phyloP scores from a whole-genome alignment of 2,113 vertebrate genomes.

The Eretmochelys imbricata region DNA sequence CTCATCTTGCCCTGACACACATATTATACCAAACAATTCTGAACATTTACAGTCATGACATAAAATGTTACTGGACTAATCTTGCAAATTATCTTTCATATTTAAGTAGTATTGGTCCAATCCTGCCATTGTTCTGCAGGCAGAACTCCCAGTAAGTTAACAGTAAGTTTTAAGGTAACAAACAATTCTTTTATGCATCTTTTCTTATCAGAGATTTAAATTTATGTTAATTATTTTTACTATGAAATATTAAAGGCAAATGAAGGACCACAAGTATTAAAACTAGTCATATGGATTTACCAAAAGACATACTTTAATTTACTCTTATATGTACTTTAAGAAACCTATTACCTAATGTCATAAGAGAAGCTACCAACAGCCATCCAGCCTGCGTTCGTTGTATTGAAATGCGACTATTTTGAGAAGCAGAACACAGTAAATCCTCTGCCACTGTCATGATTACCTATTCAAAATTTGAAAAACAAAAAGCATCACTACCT shows the following conservation, averaged over 20 bases:
- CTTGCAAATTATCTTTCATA: neutral
- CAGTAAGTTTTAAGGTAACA: neutral
- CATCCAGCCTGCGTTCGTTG: slow-evolving; percentile 92
- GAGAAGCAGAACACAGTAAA: slow-evolving; percentile 89
- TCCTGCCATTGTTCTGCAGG: neutral
- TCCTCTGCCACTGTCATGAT: slow-evolving; percentile 90
- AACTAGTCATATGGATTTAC: neutral
- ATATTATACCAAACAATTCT: neutral
- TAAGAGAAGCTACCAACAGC: slow-evolving; percentile 89
- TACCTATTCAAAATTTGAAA: slow-evolving; percentile 77
- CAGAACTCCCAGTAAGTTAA: neutral
- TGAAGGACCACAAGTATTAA: neutral
- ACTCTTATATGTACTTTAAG: neutral
- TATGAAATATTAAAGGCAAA: neutral
- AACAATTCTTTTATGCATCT: neutral
- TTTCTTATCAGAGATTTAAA: neutral
- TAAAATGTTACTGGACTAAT: neutral
- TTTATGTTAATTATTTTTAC: neutral
- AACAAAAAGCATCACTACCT: slow-evolving; percentile 27
- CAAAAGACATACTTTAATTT: neutral
- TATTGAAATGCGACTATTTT: slow-evolving; percentile 90
- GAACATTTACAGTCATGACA: neutral
- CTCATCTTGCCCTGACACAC: neutral
- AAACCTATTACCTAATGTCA: slow-evolving; percentile 86
- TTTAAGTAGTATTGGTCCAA: neutral